Base-by-base conservation (phyloP, 2,888 invertebrate genomes). In the Autographa pulchrina region DNA sequence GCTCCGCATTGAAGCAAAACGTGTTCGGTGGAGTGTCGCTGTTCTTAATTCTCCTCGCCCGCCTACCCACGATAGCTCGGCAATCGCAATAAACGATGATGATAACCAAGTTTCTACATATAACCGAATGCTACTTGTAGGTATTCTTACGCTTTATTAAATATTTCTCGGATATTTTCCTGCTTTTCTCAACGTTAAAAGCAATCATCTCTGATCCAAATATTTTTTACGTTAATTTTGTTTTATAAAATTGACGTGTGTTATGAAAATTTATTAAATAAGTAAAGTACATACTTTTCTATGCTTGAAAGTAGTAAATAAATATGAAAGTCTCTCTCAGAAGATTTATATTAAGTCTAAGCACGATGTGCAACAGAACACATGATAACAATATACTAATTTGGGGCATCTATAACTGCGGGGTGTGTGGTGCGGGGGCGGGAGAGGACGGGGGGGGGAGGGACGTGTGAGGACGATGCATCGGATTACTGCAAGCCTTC, bases 401-500 rank as follows among this genome's bases (percentile, higher is more conserved):
- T 66, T 66, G 54, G 25, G 32, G 13, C 52, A 13, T 35, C 60
- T 61, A 56, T 68, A 48, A 35, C 48, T 60, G 20, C 52, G 25
- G n/a, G 32, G 70, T 20, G 14, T 8, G 32, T 32, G 65, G 60
- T 60, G 25, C 48, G 7, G 48, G 48, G 41, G 4, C 0, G n/a
- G 52, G 52, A n/a, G n/a, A n/a, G n/a, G n/a, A n/a, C n/a, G n/a
- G 52, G 18, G 5, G 18, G 8, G 52, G 52, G 52, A 20, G n/a
- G 63, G 8, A 52, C 16, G 61, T 38, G n/a, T 68, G 62, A 62
- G 64, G 25, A 56, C 56, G 74, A 59, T 83, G 77, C 80, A 83
- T 81, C 75, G 75, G 81, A 83, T 85, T 87, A 88, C 83, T 84
- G 85, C 86, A 77, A 73, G 83, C 82, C 77, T 75, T 77, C 78